Percentiles rank a stretch among this genome's conserved stretches.
These are phyloP conservation scores for Laothoe populi DNA, from an alignment of 2,888 invertebrate genomes.

Conservation along the genomic window DNA sequence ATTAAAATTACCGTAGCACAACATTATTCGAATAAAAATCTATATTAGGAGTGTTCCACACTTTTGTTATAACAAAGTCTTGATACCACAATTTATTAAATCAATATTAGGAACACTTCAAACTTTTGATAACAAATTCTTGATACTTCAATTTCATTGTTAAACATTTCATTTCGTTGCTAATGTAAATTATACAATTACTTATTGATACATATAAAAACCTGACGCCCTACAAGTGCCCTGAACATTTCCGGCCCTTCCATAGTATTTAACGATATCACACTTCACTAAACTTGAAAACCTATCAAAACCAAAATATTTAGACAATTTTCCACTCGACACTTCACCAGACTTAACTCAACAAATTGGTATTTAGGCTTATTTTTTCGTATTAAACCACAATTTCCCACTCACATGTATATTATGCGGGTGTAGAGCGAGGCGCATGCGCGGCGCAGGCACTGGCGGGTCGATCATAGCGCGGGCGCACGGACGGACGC, in stretches of 20 bases:
- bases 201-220: neutral
- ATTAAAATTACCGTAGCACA: neutral
- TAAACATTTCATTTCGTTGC: too few species aligned
- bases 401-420: slow-evolving; percentile 69
- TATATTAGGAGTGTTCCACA: too few species aligned
- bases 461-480: slow-evolving; percentile 61
- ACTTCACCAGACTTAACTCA: neutral
- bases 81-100: too few species aligned
- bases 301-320: neutral
- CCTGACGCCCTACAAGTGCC: neutral
- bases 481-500: slow-evolving; percentile 56
- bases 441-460: slow-evolving; percentile 71
- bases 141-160: too few species aligned
- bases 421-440: slow-evolving; percentile 75
- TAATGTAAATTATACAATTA: too few species aligned
- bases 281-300: neutral
- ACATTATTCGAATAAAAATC: neutral
- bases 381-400: slow-evolving; percentile 21
- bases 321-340: neutral
- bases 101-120: too few species aligned
- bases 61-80: too few species aligned
- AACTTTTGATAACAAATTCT: too few species aligned
- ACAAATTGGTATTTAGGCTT: neutral
- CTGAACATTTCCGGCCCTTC: neutral
- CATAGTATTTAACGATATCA: neutral